phyloP scores from a whole-genome alignment of 2,113 vertebrate genomes.

The Genyomyrus donnyi region DNA sequence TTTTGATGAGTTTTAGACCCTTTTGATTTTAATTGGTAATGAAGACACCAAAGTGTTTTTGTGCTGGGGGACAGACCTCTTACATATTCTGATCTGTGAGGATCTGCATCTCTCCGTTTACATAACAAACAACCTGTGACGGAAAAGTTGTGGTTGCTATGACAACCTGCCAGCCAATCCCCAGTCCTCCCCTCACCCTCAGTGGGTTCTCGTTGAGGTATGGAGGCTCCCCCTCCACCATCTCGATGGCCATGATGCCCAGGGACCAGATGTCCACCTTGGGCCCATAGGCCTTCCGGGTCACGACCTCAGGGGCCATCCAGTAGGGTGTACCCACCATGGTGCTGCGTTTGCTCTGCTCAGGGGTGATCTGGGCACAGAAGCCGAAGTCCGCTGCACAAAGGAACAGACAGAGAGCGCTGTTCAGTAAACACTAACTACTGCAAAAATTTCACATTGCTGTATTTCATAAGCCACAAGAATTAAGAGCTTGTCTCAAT shows the following conservation, averaged over 20 bases:
- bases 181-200: slow-evolving; percentile 62
- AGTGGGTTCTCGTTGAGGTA: slow-evolving; percentile 95
- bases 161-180: neutral
- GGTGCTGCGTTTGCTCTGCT: slow-evolving; percentile 94
- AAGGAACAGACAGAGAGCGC: neutral
- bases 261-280: slow-evolving; percentile 97
- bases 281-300: slow-evolving; percentile 88
- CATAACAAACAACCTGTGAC: neutral
- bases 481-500: slow-evolving; percentile 1
- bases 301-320: slow-evolving; percentile 97
- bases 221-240: slow-evolving; percentile 93
- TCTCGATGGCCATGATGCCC: slow-evolving; percentile 97
- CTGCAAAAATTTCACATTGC: neutral
- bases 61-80: neutral
- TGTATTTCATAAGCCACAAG: neutral
- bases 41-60: neutral
- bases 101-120: neutral
- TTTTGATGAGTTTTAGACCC: neutral
- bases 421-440: neutral
- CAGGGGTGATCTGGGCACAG: slow-evolving; percentile 95
- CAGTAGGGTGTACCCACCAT: slow-evolving; percentile 98
- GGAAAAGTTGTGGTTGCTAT: neutral
- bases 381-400: slow-evolving; percentile 90
- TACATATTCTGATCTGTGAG: neutral
- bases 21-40: neutral